These are phyloP conservation scores for Diceros bicornis DNA, from an alignment of 2,797 vertebrate genomes.

Conservation along the genomic window DNA sequence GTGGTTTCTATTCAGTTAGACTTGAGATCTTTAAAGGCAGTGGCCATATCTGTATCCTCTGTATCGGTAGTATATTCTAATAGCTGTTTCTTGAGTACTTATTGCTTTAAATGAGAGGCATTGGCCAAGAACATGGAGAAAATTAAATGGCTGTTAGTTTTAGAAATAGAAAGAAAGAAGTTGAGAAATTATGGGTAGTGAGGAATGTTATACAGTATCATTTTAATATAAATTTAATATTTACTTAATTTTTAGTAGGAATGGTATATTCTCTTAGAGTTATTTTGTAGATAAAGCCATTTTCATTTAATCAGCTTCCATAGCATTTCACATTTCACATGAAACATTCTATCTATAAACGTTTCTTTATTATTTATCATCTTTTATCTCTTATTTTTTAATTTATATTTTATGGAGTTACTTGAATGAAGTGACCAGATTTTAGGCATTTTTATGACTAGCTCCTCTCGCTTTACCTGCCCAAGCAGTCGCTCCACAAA, in stretches of 20 bases:
- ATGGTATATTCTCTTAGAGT: neutral
- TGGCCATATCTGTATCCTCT: rapidly evolving
- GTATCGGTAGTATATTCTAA: neutral
- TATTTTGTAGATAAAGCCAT: neutral
- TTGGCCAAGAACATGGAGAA: neutral
- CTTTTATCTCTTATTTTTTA: neutral
- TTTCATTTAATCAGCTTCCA: neutral
- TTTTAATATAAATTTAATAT: neutral
- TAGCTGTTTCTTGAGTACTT: neutral
- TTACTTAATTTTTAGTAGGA: neutral
- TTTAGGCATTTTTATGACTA: neutral
- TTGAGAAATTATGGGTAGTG: neutral
- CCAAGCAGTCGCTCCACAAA: neutral
- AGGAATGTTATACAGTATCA: neutral
- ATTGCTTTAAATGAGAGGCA: neutral
- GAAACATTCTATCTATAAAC: neutral
- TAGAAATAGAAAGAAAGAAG: neutral
- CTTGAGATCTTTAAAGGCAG: neutral
- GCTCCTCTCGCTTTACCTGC: neutral
- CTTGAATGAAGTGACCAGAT: neutral
- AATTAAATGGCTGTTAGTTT: neutral
- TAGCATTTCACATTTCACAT: neutral
- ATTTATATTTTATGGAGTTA: neutral
- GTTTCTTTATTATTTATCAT: neutral
- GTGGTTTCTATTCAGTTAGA: neutral